Evolutionary conservation across 1,140 invertebrate genomes (phyloP).

Genomic region (Caenorhabditis brenneri): DNA sequence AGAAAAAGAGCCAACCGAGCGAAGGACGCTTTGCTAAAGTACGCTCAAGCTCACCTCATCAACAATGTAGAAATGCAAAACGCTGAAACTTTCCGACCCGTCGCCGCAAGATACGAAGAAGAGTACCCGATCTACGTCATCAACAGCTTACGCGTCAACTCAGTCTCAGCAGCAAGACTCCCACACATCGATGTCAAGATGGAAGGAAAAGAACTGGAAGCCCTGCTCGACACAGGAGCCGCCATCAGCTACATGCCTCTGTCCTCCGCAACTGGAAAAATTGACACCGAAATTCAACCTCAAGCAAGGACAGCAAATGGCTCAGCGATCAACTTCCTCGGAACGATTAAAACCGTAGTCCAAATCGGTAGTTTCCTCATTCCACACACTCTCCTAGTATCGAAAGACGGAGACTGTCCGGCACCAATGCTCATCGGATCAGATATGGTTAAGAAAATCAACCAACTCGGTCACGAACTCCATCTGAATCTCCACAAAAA

Average conservation of each 20-base stretch:
- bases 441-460: background rate
- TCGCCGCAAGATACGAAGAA: background rate
- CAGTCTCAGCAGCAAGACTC: background rate
- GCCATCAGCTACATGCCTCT: background rate
- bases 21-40: background rate
- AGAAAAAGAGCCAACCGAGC: background rate
- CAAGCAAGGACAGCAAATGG: background rate
- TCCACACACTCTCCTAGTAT: background rate
- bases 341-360: background rate
- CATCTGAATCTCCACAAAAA: background rate
- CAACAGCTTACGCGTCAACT: background rate
- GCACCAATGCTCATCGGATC: background rate
- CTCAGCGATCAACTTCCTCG: background rate
- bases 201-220: background rate
- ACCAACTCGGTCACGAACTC: background rate
- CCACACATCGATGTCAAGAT: background rate
- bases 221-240: background rate
- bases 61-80: background rate
- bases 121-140: background rate
- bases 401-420: background rate
- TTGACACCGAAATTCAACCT: background rate
- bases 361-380: background rate
- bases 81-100: background rate
- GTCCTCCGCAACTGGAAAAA: background rate
- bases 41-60: background rate